Evolutionary conservation across 2,797 vertebrate genomes (phyloP).

Genomic region (Meriones psammophilus): DNA sequence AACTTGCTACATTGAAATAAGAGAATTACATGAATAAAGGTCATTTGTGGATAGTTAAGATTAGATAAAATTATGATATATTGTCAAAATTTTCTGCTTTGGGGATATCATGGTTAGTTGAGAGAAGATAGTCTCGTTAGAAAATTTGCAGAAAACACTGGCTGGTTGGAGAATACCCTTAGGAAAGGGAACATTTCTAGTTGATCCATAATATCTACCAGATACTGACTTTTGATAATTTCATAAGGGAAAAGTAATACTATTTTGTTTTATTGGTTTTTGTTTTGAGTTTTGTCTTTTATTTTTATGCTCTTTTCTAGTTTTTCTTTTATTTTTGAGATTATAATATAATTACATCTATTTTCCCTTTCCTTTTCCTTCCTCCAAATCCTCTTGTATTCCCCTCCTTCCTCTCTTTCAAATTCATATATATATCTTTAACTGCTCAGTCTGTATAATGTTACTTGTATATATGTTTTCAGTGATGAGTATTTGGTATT

Average conservation of each 20-base stretch:
- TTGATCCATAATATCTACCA: background rate
- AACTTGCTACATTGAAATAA: conserved; percentile 49
- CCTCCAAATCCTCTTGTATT: background rate
- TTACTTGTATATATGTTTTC: background rate
- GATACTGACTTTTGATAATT: background rate
- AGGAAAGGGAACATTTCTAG: background rate
- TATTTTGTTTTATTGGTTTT: background rate
- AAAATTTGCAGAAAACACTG: background rate
- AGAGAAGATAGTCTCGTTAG: background rate
- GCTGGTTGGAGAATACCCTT: background rate
- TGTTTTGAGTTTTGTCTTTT: background rate
- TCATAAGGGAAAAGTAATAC: background rate
- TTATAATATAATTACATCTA: background rate
- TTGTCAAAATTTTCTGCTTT: conserved; percentile 10
- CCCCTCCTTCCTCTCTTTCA: background rate
- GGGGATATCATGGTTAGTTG: background rate
- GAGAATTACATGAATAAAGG: conserved; percentile 38
- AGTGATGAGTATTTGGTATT: too few species aligned
- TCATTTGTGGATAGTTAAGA: conserved; percentile 15
- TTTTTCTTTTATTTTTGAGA: background rate
- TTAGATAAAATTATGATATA: conserved; percentile 18
- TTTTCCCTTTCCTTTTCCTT: too few species aligned
- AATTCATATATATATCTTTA: too few species aligned
- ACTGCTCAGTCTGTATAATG: background rate
- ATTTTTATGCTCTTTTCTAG: background rate